These are phyloP conservation scores for Spinus olivaceus DNA, from an alignment of 2,797 vertebrate species.

Conservation along the genomic window DNA sequence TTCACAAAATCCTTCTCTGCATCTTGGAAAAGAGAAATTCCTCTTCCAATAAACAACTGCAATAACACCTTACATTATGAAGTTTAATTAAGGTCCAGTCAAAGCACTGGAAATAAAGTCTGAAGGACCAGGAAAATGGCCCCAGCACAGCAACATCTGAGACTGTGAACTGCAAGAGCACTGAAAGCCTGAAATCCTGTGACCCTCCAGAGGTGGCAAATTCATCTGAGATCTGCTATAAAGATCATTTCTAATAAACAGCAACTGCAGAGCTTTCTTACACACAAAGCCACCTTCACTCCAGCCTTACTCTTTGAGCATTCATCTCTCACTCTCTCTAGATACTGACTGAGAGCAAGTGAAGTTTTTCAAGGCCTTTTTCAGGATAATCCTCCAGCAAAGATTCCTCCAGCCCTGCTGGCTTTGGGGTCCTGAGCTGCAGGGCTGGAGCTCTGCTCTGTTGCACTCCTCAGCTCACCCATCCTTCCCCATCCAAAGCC, in stretches of 20 bases:
- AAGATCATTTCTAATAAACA: background rate
- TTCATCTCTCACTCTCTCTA: background rate
- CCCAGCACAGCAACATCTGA: background rate
- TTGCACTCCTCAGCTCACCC: background rate
- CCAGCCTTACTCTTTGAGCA: background rate
- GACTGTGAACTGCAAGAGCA: background rate
- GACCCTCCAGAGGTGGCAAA: background rate
- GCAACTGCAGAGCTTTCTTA: background rate
- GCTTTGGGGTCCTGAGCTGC: background rate
- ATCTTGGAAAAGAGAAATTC: background rate
- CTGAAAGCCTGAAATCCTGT: background rate
- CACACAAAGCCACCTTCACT: background rate
- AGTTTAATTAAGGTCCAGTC: background rate
- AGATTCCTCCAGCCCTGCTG: background rate
- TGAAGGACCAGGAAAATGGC: background rate
- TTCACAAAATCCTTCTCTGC: background rate
- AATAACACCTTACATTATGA: background rate
- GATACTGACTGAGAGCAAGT: background rate
- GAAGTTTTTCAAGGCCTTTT: background rate
- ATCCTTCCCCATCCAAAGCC: background rate
- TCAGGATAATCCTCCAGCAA: background rate
- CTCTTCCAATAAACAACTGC: background rate
- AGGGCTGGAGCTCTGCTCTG: background rate
- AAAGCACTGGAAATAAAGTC: background rate
- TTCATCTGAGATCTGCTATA: background rate